Conservation (phyloP, 1,140 invertebrate genomes). For the Drosophila kanapiae region DNA sequence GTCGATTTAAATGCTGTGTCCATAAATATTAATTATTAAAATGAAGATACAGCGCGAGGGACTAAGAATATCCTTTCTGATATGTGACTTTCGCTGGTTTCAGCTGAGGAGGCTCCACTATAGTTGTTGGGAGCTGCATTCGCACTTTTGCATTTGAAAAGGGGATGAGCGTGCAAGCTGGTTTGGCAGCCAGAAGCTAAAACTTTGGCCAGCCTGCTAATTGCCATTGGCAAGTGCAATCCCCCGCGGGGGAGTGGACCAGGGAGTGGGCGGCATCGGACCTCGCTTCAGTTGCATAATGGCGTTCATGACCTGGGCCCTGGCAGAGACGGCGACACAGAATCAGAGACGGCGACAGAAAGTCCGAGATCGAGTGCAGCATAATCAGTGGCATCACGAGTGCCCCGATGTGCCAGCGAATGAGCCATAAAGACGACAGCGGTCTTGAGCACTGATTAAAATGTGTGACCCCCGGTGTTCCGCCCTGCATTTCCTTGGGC, state of each 20-base stretch:
- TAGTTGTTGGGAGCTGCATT: constrained; percentile 26
- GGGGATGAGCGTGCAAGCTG: constrained; percentile 47
- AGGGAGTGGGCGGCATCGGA: constrained; percentile 35
- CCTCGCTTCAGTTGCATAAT: constrained; percentile 55
- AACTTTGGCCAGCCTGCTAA: constrained; percentile 62
- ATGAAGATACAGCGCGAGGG: not conserved
- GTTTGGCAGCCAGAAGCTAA: constrained; percentile 59
- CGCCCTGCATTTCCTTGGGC: constrained; percentile 4
- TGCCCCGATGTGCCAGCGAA: constrained; percentile 39
- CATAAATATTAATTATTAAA: not conserved
- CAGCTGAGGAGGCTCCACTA: not conserved
- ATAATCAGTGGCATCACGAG: constrained; percentile 64
- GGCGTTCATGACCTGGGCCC: constrained; percentile 78
- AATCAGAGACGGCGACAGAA: constrained; percentile 46
- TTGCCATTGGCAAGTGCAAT: constrained; percentile 49
- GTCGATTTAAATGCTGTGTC: not conserved
- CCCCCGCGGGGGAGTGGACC: constrained; percentile 9
- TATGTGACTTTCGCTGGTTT: not conserved
- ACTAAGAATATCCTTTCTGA: not conserved
- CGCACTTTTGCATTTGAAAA: constrained; percentile 52
- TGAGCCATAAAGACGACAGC: constrained; percentile 60
- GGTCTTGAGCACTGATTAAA: constrained; percentile 78
- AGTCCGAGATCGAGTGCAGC: constrained; percentile 41
- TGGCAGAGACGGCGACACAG: constrained; percentile 52
- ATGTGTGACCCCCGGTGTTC: constrained; percentile 50